phyloP scores from a whole-genome alignment of 2,113 vertebrate genomes.

The Larimichthys crocea region DNA sequence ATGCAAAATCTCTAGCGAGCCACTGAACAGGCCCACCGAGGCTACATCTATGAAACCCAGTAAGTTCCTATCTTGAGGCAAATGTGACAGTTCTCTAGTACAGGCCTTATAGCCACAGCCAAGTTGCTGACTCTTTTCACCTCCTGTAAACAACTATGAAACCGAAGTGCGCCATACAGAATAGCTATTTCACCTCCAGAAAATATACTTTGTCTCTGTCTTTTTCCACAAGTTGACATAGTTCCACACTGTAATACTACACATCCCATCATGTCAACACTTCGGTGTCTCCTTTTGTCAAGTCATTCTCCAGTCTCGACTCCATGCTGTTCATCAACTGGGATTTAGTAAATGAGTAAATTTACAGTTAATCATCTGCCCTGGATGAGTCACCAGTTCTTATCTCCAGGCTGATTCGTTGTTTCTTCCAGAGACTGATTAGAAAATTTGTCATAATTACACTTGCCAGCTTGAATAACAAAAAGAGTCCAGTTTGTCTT shows the following conservation, averaged over 20 bases:
- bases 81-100: constrained; percentile 55
- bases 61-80: constrained; percentile 50
- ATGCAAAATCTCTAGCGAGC: constrained; percentile 18
- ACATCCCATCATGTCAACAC: not conserved
- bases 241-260: not conserved
- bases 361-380: constrained; percentile 43
- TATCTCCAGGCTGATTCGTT: constrained; percentile 59
- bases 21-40: constrained; percentile 23
- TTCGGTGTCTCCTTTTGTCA: constrained; percentile 21
- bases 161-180: constrained; percentile 25
- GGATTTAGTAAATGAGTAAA: constrained; percentile 39
- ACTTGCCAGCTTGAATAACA: constrained; percentile 12
- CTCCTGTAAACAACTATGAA: constrained; percentile 45
- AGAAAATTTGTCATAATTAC: constrained; percentile 44
- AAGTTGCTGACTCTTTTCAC: constrained; percentile 70
- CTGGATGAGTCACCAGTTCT: constrained; percentile 50
- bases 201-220: constrained; percentile 25
- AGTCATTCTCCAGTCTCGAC: not conserved
- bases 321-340: constrained; percentile 24
- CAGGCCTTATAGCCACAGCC: constrained; percentile 31
- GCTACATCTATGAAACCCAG: constrained; percentile 42
- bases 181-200: constrained; percentile 27
- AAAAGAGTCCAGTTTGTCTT: constrained; percentile 10
- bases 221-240: constrained; percentile 1
- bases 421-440: constrained; percentile 57